These are phyloP conservation scores for Podabrus alpinus DNA, from an alignment of 2,888 invertebrate species.

Conservation along the genomic window DNA sequence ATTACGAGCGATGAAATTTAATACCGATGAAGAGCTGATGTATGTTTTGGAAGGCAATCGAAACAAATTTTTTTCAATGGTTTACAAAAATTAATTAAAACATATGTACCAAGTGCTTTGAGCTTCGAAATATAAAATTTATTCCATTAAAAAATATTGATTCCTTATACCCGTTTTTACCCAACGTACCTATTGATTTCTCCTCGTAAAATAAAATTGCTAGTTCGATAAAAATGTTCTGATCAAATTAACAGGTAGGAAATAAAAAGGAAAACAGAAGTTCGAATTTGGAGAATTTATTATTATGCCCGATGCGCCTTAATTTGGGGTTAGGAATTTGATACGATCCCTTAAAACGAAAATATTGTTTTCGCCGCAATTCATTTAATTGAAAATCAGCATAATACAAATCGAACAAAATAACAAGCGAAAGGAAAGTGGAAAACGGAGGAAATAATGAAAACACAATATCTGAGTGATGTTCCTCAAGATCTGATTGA, in stretches of 20 bases:
- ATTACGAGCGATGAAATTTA: too few relatives aligned
- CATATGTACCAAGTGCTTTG: too few relatives aligned
- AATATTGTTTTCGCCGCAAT: slow-evolving; percentile 11
- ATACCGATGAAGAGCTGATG: too few relatives aligned
- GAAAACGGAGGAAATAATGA: slow-evolving; percentile 5
- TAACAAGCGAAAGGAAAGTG: background rate
- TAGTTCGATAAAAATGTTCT: background rate
- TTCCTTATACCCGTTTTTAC: too few relatives aligned
- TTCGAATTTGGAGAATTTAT: background rate
- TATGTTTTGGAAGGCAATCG: too few relatives aligned
- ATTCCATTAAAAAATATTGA: too few relatives aligned
- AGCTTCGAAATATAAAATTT: too few relatives aligned
- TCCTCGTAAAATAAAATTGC: too few relatives aligned
- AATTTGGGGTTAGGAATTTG: background rate
- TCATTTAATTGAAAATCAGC: slow-evolving; percentile 15
- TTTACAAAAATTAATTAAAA: too few relatives aligned
- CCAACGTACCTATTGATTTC: too few relatives aligned
- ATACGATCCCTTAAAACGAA: background rate
- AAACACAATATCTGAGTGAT: slow-evolving; percentile 13
- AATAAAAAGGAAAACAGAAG: background rate
- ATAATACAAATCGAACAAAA: slow-evolving; percentile 1
- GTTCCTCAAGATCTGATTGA: slow-evolving; percentile 19
- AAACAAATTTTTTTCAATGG: too few relatives aligned
- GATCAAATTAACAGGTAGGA: background rate
- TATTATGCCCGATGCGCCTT: background rate